Base-by-base conservation (phyloP, 1,140 invertebrate species). In the Drosophila pectinifera region DNA sequence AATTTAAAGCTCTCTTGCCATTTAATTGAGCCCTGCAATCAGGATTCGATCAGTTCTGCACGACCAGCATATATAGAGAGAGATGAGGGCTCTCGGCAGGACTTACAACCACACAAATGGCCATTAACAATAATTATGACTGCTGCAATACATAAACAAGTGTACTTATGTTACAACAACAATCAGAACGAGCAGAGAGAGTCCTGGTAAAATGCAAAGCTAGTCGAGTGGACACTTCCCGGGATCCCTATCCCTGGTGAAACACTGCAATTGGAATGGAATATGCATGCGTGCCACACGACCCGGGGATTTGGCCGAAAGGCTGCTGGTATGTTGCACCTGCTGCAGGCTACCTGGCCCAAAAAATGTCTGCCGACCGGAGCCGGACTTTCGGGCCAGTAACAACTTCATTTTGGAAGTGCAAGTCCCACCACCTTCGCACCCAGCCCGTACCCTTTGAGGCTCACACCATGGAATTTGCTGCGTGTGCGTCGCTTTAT, bases 71-170 rank as follows among this genome's bases (percentile, higher is more conserved):
- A 5, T 4, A 54, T 26, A 20, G 22, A 31, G 36, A 63, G 22
- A 41, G 59, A 63, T 41, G 59, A 63, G 59, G 59, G 11, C 53
- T 14, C 58, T 62, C 34, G 6, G 10, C 28, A n/a, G 11, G 24
- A 22, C 24, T 14, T 14, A 13, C 18, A 24, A 41, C n/a, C 38
- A 41, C 64, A 39, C 59, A 65, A 68, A 68, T 79, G 75, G 84
- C 84, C 84, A 89, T 89, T 89, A 90, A 84, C 78, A 78, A 90
- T 90, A 90, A 89, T 89, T 89, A 89, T 79, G 85, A 89, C 65
- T 84, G 85, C 75, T 53, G 82, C 82, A 86, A 76, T 76, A 49
- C 63, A 89, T 86, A 85, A 78, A 69, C 80, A 84, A 90, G 85
- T 78, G 73, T 67, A 80, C 84, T 90, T 73, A 49, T 79, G 55